Evolutionary conservation across 2,113 vertebrate species (phyloP), one percentile per base, ranked within the genome.

Genomic region (Gallinago paraguaiae): DNA sequence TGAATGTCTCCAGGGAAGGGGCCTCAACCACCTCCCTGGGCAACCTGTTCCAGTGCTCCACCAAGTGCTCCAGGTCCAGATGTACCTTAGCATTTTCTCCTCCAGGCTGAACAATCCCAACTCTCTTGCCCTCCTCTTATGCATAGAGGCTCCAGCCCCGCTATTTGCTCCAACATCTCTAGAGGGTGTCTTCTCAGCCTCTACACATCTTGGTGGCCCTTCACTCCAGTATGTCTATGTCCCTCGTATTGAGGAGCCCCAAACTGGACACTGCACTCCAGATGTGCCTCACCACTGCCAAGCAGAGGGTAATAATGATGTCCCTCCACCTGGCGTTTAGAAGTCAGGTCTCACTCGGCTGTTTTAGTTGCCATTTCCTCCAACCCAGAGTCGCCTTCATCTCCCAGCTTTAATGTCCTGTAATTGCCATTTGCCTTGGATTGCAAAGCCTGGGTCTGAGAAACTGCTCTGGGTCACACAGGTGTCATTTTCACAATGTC

Each of bases 321-420:
- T 37, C 27, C 39, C 6, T 50, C 14, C 43, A 37, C 9, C 16
- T 3, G 1, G 16, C 45, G n/a, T 61, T 63, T 88, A 43, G 19
- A 79, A 79, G 4, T 20, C 31, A 75, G 17, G 27, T n/a, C 19
- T 61, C 57, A 50, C 10, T 3, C 0, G 0, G 2, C 7, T 2
- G 1, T 64, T 86, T 56, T 25, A 18, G 18, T 39, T 1, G 0
- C 7, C 0, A 11, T 18, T 57, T 79, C n/a, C 7, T 59, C 24
- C 56, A 80, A 7, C 2, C 9, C 30, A 65, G 15, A 3, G 1
- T 30, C 0, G 0, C 9, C 18, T 37, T 39, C 0, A 0, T 54
- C 41, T 75, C 27, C 11, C 37, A 1, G 2, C 35, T 57, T 16
- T 45, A 14, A 15, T 6, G 5, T 7, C 23, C 11, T 39, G 35